Evolutionary conservation across 2,113 vertebrate species (phyloP).

Genomic region (Micromys minutus): DNA sequence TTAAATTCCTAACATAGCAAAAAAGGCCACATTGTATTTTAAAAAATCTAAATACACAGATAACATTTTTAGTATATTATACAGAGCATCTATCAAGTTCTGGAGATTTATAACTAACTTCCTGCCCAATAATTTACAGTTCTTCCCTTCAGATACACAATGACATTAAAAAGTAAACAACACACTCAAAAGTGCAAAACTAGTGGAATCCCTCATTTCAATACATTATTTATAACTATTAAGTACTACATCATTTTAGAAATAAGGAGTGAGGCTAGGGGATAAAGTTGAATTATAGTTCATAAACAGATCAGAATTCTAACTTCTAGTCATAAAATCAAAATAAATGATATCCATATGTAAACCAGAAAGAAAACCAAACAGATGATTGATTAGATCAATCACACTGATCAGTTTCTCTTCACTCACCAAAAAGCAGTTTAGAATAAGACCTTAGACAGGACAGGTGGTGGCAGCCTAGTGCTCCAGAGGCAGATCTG

Average conservation of each 20-base stretch:
- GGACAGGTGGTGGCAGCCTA: too few relatives aligned
- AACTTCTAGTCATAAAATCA: slow-evolving; percentile 27
- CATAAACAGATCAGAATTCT: slow-evolving; percentile 38
- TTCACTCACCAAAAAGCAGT: slow-evolving; percentile 39
- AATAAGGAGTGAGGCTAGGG: slow-evolving; percentile 14
- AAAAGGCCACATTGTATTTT: neutral
- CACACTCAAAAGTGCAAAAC: neutral
- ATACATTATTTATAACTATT: slow-evolving; percentile 33
- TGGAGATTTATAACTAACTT: slow-evolving; percentile 40
- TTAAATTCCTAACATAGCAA: neutral
- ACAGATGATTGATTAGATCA: slow-evolving; percentile 29
- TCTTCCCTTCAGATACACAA: neutral
- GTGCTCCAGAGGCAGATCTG: neutral
- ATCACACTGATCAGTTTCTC: neutral
- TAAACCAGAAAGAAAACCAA: slow-evolving; percentile 45
- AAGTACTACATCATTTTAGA: neutral
- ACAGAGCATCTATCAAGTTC: slow-evolving; percentile 3
- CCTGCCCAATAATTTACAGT: neutral
- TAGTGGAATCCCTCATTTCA: neutral
- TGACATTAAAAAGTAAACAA: slow-evolving; percentile 29
- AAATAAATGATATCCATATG: slow-evolving; percentile 8
- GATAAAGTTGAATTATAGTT: slow-evolving; percentile 21
- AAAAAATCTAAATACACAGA: neutral
- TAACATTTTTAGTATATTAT: slow-evolving; percentile 14
- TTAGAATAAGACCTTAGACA: neutral